phyloP scores from a whole-genome alignment of 2,113 vertebrate genomes.

The Tachuris rubrigastra region DNA sequence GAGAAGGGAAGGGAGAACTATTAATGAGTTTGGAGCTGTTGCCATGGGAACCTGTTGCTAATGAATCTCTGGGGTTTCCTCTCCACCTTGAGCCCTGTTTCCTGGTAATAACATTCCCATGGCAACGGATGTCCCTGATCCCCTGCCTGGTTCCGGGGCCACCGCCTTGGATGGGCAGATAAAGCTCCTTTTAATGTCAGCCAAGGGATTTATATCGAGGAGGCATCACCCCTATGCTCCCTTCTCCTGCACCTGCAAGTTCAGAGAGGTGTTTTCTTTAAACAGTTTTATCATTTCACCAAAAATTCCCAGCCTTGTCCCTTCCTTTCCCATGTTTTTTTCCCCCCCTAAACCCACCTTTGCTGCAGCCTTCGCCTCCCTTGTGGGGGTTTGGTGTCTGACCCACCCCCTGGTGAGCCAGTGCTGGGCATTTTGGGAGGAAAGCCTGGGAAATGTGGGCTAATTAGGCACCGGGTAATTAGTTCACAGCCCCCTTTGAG shows the following conservation, averaged over 20 bases:
- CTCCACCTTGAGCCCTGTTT: constrained; percentile 72
- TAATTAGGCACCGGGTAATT: neutral
- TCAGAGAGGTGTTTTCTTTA: neutral
- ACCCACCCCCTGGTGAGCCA: neutral
- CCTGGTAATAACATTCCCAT: constrained; percentile 76
- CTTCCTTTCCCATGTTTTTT: neutral
- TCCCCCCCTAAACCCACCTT: neutral
- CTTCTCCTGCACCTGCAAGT: neutral
- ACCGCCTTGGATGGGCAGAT: neutral
- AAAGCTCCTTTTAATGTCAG: neutral
- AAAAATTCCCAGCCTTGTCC: neutral
- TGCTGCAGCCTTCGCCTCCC: neutral
- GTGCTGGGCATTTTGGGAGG: neutral
- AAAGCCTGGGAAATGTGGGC: neutral
- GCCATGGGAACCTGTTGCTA: constrained; percentile 87
- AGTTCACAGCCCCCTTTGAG: neutral
- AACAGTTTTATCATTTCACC: neutral
- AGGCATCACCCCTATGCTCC: neutral
- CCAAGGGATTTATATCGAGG: neutral
- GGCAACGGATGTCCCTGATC: constrained; percentile 77
- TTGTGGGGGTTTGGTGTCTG: accelerated
- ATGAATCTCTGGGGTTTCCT: constrained; percentile 94
- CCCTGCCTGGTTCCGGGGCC: constrained; percentile 49
- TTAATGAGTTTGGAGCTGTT: constrained; percentile 84
- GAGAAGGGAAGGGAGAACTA: constrained; percentile 7